phyloP scores from a whole-genome alignment of 2,888 invertebrate genomes.

The Sarcophaga carnaria region DNA sequence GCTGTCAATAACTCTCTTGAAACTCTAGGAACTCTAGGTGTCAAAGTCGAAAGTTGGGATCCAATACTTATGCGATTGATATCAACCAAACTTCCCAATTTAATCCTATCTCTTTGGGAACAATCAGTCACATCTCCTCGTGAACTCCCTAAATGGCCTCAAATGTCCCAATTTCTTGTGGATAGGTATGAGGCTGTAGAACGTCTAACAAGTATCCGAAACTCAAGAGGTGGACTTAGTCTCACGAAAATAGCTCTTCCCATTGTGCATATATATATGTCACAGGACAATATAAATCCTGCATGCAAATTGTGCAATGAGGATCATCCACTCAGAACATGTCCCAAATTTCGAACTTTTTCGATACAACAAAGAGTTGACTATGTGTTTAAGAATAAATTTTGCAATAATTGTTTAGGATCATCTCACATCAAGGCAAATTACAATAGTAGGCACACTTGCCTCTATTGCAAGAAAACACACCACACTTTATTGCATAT shows the following conservation, averaged over 20 bases:
- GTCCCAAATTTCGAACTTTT: background rate
- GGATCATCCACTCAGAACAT: background rate
- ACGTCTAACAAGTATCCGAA: background rate
- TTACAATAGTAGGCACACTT: background rate
- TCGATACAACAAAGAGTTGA: background rate
- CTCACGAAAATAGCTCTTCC: background rate
- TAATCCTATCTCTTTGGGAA: slow-evolving; percentile 5
- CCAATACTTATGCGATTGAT: background rate
- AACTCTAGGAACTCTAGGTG: background rate
- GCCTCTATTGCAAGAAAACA: background rate
- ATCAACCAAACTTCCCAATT: too few relatives aligned
- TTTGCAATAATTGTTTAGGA: too few relatives aligned
- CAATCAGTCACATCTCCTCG: slow-evolving; percentile 8
- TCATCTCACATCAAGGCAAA: too few relatives aligned
- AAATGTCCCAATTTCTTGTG: slow-evolving; percentile 23
- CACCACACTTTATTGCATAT: background rate
- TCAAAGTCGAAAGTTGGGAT: slow-evolving; percentile 5
- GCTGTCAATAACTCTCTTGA: background rate
- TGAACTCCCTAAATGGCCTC: slow-evolving; percentile 21
- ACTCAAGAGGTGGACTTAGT: background rate
- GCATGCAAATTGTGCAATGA: background rate
- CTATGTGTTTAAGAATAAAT: background rate
- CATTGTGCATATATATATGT: background rate
- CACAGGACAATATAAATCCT: background rate
- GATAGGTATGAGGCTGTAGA: slow-evolving; percentile 12